Evolutionary conservation across 1,140 invertebrate genomes (phyloP).

Genomic region (Drosophila orosa): DNA sequence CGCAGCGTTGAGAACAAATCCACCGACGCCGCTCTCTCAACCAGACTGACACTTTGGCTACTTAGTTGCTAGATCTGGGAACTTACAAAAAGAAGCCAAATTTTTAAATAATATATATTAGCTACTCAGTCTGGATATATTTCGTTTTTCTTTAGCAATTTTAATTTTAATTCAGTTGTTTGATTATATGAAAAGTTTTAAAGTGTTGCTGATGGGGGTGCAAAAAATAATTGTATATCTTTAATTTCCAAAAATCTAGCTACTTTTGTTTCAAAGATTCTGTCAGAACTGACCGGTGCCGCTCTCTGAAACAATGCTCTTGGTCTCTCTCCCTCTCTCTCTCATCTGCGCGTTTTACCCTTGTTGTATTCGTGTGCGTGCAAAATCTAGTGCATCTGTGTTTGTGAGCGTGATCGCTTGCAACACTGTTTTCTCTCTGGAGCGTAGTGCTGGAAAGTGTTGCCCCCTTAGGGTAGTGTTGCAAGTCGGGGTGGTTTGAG

Average conservation of each 20-base stretch:
- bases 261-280: background rate
- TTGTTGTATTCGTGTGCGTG: slow-evolving; percentile 54
- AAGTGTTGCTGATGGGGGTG: too few relatives aligned
- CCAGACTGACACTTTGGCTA: background rate
- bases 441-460: slow-evolving; percentile 11
- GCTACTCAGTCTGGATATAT: background rate
- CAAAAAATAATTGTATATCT: too few relatives aligned
- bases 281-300: slow-evolving; percentile 1
- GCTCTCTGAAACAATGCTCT: slow-evolving; percentile 2
- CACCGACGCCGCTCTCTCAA: slow-evolving; percentile 75
- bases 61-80: background rate
- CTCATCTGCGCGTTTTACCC: slow-evolving; percentile 45
- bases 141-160: background rate
- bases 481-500: slow-evolving; percentile 3
- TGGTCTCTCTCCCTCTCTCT: slow-evolving; percentile 22
- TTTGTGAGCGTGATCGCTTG: slow-evolving; percentile 37
- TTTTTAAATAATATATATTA: too few relatives aligned
- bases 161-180: too few relatives aligned
- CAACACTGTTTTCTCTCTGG: slow-evolving; percentile 33
- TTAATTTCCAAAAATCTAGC: too few relatives aligned
- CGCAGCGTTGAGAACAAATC: slow-evolving; percentile 70
- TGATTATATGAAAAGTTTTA: too few relatives aligned
- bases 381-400: slow-evolving; percentile 16
- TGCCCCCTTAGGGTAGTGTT: slow-evolving; percentile 5
- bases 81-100: too few relatives aligned